Evolutionary conservation across 2,797 vertebrate species (phyloP).

Genomic region (Limnodromus scolopaceus): DNA sequence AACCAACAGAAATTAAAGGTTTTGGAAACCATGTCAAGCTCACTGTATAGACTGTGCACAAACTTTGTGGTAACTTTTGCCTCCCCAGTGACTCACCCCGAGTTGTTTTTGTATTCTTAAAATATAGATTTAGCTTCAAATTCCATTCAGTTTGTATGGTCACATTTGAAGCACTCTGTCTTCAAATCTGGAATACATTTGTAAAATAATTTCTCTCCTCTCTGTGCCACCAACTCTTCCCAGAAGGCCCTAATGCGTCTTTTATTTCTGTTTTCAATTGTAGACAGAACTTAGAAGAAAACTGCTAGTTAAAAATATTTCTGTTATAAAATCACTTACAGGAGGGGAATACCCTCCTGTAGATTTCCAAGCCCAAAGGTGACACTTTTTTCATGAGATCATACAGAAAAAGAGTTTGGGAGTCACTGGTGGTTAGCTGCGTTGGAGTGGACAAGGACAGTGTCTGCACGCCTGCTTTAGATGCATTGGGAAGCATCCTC

Average conservation of each 20-base stretch:
- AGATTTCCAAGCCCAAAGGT: not conserved
- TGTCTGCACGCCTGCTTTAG: not conserved
- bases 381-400: not conserved
- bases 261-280: not conserved
- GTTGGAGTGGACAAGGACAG: not conserved
- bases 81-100: conserved; percentile 59
- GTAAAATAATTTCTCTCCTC: not conserved
- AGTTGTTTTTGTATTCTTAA: conserved; percentile 66
- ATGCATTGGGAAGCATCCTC: not conserved
- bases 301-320: not conserved
- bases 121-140: conserved; percentile 66
- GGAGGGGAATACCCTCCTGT: not conserved
- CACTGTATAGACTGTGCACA: conserved; percentile 54
- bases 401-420: not conserved
- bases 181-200: conserved; percentile 28
- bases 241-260: not conserved
- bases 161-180: not conserved
- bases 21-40: conserved; percentile 58
- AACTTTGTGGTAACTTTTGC: conserved; percentile 66
- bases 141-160: conserved; percentile 19
- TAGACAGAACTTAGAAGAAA: not conserved
- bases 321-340: not conserved
- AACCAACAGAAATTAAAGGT: conserved; percentile 73
- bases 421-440: not conserved
- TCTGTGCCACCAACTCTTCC: not conserved